A percentile compares a stretch with the other conserved stretches of the same genome.
These are phyloP conservation scores for Allygus modestus DNA, from an alignment of 2,888 invertebrate genomes.

Conservation along the genomic window DNA sequence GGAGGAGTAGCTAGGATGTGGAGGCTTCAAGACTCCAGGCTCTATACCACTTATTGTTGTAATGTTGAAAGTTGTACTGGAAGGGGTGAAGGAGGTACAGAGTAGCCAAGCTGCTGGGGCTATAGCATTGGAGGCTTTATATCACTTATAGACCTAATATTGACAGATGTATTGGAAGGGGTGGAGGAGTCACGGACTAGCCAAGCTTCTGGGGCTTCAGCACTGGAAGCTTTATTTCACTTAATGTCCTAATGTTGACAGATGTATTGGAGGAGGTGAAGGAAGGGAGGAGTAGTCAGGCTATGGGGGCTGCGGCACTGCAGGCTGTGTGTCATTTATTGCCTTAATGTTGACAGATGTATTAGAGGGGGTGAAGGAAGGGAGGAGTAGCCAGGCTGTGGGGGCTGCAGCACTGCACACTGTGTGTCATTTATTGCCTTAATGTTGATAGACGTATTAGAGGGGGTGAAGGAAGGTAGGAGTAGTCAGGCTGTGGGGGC, in stretches of 20 bases:
- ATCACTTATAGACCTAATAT: constrained; percentile 77
- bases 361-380: constrained; percentile 61
- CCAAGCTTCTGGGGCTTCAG: constrained; percentile 65
- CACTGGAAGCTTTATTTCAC: constrained; percentile 78
- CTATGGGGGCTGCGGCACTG: constrained; percentile 71
- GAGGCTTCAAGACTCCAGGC: constrained; percentile 75
- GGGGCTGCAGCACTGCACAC: constrained; percentile 75
- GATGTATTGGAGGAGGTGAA: constrained; percentile 72
- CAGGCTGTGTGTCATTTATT: constrained; percentile 79
- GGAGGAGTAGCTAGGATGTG: constrained; percentile 57
- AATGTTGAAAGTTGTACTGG: constrained; percentile 58
- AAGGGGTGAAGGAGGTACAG: constrained; percentile 73
- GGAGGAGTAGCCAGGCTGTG: constrained; percentile 57
- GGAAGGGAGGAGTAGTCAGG: too few species aligned
- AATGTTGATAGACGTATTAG: constrained; percentile 58
- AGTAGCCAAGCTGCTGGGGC: constrained; percentile 62
- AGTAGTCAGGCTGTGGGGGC: constrained; percentile 63
- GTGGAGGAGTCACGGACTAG: constrained; percentile 37
- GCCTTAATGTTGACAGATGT: too few species aligned
- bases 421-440: constrained; percentile 79
- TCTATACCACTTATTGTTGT: constrained; percentile 79
- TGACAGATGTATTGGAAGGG: constrained; percentile 61
- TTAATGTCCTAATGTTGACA: constrained; percentile 75
- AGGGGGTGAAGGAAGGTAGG: constrained; percentile 72
- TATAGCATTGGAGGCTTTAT: constrained; percentile 76